A percentile compares a stretch with the other conserved stretches of the same genome.
These are phyloP conservation scores for Aplocera efformata DNA, from an alignment of 2,888 invertebrate species.

Conservation along the genomic window DNA sequence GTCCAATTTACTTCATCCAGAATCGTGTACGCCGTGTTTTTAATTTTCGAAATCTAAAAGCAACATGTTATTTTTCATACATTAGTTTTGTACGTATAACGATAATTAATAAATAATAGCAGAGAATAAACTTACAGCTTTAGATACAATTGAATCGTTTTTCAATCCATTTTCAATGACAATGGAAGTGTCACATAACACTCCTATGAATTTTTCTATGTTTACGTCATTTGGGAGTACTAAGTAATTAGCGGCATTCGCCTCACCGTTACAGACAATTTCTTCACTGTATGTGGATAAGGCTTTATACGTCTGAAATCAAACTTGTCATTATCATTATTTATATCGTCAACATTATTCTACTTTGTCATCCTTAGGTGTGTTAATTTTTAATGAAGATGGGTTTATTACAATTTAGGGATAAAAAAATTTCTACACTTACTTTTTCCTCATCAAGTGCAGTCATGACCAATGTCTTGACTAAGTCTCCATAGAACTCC, in stretches of 20 bases:
- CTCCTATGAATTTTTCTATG: slow-evolving; percentile 32
- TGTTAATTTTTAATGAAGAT: neutral
- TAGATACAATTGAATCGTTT: slow-evolving; percentile 50
- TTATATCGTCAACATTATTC: too few relatives aligned
- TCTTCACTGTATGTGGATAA: slow-evolving; percentile 53
- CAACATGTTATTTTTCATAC: neutral
- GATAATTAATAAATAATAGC: neutral
- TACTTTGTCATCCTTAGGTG: too few relatives aligned
- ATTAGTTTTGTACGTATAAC: too few relatives aligned
- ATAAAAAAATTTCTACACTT: neutral
- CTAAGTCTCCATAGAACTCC: slow-evolving; percentile 46
- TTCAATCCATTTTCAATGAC: slow-evolving; percentile 54
- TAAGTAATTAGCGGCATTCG: slow-evolving; percentile 44
- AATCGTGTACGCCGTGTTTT: slow-evolving; percentile 34
- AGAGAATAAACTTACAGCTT: slow-evolving; percentile 52
- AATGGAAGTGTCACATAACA: slow-evolving; percentile 51
- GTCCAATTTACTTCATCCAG: slow-evolving; percentile 57
- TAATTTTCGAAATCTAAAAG: slow-evolving; percentile 30
- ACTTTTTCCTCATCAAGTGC: slow-evolving; percentile 66
- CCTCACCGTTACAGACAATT: slow-evolving; percentile 54
- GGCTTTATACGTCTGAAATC: slow-evolving; percentile 56
- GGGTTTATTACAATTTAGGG: too few relatives aligned
- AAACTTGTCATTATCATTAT: neutral
- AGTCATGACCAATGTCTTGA: slow-evolving; percentile 51
- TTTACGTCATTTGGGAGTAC: slow-evolving; percentile 38